Percentiles rank a stretch among this genome's conserved stretches.
These are phyloP conservation scores for Zeugodacus cucurbitae DNA, from an alignment of 1,140 invertebrate species.

Conservation along the genomic window DNA sequence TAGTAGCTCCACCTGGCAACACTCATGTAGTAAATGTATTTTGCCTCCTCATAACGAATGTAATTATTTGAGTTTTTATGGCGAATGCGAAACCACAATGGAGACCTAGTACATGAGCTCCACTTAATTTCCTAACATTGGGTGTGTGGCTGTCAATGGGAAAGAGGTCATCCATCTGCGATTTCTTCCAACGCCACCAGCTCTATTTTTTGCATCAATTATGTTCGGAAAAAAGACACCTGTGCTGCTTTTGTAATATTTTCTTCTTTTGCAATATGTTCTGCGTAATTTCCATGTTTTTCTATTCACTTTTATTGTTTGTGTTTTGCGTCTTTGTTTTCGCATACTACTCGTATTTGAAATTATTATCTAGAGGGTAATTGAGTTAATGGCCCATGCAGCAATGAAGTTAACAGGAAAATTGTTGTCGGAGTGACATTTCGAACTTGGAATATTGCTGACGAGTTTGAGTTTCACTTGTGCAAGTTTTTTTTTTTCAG, in stretches of 20 bases:
- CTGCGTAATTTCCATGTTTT: background rate
- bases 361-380: background rate
- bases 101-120: background rate
- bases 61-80: background rate
- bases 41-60: background rate
- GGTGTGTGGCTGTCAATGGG: background rate
- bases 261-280: background rate
- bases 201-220: background rate
- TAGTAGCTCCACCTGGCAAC: background rate
- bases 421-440: slow-evolving; percentile 15
- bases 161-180: background rate
- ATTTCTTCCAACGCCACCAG: background rate
- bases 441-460: slow-evolving; percentile 7
- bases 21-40: background rate
- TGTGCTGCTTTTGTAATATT: background rate
- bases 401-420: background rate
- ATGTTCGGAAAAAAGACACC: background rate
- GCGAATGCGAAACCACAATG: background rate
- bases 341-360: too few relatives aligned
- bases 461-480: background rate
- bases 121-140: too few relatives aligned
- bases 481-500: background rate
- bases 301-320: background rate
- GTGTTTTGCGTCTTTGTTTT: background rate
- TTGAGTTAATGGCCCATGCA: slow-evolving; percentile 6